phyloP scores from a whole-genome alignment of 2,888 invertebrate genomes.

The Clanis bilineata region DNA sequence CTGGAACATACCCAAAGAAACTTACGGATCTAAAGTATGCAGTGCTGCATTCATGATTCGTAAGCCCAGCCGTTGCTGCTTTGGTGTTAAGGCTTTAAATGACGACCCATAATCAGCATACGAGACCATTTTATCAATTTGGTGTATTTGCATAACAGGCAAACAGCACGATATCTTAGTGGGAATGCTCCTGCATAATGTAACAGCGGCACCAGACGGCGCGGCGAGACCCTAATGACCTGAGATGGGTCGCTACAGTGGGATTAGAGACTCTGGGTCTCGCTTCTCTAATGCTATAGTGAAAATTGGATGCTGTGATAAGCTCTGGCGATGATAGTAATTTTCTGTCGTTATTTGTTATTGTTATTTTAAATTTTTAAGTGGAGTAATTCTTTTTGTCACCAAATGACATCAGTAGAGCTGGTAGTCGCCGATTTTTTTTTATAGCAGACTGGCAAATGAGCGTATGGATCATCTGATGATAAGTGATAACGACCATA shows the following conservation, averaged over 20 bases:
- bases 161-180: neutral
- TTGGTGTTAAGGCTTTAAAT: too few species aligned
- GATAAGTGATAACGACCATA: too few species aligned
- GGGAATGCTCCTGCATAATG: neutral
- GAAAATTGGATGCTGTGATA: neutral
- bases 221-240: conserved; percentile 15
- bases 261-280: conserved; percentile 11
- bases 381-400: too few species aligned
- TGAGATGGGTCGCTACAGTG: conserved; percentile 5
- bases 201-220: conserved; percentile 10
- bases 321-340: neutral
- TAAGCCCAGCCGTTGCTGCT: too few species aligned
- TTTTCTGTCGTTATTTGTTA: neutral
- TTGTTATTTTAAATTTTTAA: too few species aligned
- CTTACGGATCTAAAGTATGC: too few species aligned
- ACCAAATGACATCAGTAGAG: neutral
- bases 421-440: too few species aligned
- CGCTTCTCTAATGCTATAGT: neutral
- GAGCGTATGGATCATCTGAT: too few species aligned
- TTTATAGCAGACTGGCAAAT: too few species aligned
- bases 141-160: neutral
- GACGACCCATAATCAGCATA: neutral
- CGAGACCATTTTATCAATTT: neutral
- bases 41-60: too few species aligned
- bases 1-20: too few species aligned